Conservation (phyloP, 2,797 vertebrate genomes). For the Neosilurus hyrtlii region DNA sequence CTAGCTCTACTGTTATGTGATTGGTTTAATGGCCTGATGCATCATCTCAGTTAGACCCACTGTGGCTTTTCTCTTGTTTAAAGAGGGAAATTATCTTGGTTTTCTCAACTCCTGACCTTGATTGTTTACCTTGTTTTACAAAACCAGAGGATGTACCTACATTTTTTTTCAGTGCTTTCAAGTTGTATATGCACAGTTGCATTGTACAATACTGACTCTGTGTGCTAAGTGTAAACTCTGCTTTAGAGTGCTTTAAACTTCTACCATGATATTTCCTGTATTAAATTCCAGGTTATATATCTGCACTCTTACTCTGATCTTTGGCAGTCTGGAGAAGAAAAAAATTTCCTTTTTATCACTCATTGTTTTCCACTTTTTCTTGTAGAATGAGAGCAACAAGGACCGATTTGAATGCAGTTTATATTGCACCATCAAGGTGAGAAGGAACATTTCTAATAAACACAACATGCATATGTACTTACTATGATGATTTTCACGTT, state of each 20-base stretch:
- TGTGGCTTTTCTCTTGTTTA: neutral
- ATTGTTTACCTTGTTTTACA: neutral
- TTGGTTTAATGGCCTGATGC: neutral
- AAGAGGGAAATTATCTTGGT: neutral
- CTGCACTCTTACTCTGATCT: neutral
- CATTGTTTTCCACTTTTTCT: neutral
- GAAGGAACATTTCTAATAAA: neutral
- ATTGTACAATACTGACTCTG: neutral
- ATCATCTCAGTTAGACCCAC: neutral
- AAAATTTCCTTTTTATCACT: neutral
- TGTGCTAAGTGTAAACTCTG: neutral
- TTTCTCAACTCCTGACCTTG: neutral
- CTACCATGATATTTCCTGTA: neutral
- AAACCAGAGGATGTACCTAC: neutral
- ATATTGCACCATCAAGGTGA: neutral
- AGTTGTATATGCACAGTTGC: too few species aligned
- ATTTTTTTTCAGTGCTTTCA: neutral
- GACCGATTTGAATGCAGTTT: neutral
- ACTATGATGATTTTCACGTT: constrained; percentile 62
- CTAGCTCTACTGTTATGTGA: neutral
- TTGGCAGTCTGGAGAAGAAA: neutral
- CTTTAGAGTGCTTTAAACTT: neutral
- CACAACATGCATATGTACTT: neutral
- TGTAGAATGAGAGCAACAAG: neutral
- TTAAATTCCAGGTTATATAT: neutral